Percentiles rank a stretch among this genome's conserved stretches.
Evolutionary conservation across 2,888 invertebrate genomes (phyloP).

Genomic region (Parascotia fuliginaria): DNA sequence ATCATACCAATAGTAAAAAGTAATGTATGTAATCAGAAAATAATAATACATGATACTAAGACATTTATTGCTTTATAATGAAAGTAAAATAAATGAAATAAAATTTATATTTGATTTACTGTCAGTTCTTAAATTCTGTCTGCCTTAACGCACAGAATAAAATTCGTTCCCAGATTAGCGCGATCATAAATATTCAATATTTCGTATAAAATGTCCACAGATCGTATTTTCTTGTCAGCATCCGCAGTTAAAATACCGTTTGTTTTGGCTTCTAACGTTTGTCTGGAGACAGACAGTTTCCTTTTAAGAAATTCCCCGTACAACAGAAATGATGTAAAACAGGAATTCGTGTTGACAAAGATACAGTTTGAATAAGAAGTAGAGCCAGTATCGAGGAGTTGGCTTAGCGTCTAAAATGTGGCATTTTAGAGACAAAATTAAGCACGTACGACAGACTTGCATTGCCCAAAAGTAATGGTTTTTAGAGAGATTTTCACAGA

Average conservation of each 20-base stretch:
- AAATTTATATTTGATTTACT: too few relatives aligned
- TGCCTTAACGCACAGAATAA: too few relatives aligned
- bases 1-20: too few relatives aligned
- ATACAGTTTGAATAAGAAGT: slow-evolving; percentile 39
- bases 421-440: background rate
- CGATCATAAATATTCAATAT: slow-evolving; percentile 11
- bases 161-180: background rate
- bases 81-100: too few relatives aligned
- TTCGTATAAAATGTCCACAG: slow-evolving; percentile 11
- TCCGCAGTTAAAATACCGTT: slow-evolving; percentile 26
- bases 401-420: slow-evolving; percentile 17
- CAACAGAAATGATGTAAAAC: slow-evolving; percentile 32
- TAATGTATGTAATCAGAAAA: too few relatives aligned
- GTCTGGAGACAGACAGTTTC: slow-evolving; percentile 32
- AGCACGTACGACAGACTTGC: too few relatives aligned
- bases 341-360: slow-evolving; percentile 26
- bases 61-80: too few relatives aligned
- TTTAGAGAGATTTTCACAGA: too few relatives aligned
- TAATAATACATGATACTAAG: too few relatives aligned
- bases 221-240: slow-evolving; percentile 13
- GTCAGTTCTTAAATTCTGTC: too few relatives aligned
- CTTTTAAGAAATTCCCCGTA: slow-evolving; percentile 29
- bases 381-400: slow-evolving; percentile 18
- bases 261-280: slow-evolving; percentile 21
- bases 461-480: too few relatives aligned